These are phyloP conservation scores for Andrena bucephala DNA, from an alignment of 2,888 invertebrate species.

Conservation along the genomic window DNA sequence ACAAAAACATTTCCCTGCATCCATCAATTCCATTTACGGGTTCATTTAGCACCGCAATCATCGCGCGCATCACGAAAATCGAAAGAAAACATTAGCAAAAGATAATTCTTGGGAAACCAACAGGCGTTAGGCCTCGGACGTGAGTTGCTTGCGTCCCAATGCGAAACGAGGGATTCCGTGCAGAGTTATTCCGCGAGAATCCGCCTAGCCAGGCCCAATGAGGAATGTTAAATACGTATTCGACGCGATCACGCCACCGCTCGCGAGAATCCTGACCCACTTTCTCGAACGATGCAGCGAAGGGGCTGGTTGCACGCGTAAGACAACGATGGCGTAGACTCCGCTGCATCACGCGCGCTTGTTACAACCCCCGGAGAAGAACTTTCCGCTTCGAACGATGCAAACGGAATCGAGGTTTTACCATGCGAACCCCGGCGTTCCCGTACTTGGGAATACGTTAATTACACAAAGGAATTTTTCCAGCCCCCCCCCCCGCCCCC, in stretches of 20 bases:
- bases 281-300: conserved; percentile 27
- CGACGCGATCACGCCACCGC: conserved; percentile 48
- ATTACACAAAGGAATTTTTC: conserved; percentile 70
- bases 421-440: conserved; percentile 21
- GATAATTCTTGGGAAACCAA: conserved; percentile 35
- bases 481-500: conserved; percentile 32
- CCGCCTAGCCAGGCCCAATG: conserved; percentile 51
- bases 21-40: no score
- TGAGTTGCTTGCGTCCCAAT: conserved; percentile 22
- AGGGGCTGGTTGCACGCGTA: conserved; percentile 19
- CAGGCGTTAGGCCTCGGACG: conserved; percentile 33
- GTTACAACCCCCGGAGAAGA: conserved; percentile 32
- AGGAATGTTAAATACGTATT: conserved; percentile 68
- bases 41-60: no score
- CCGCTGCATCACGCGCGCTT: background rate
- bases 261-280: conserved; percentile 63
- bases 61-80: no score
- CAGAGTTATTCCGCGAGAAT: conserved; percentile 46
- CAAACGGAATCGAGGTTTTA: conserved; percentile 46
- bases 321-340: background rate
- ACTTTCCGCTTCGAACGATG: conserved; percentile 21
- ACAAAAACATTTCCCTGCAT: no score
- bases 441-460: conserved; percentile 66
- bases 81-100: no score
- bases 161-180: conserved; percentile 25